Base-by-base conservation (phyloP, 2,113 vertebrate species). In the Siphamia tubifer region DNA sequence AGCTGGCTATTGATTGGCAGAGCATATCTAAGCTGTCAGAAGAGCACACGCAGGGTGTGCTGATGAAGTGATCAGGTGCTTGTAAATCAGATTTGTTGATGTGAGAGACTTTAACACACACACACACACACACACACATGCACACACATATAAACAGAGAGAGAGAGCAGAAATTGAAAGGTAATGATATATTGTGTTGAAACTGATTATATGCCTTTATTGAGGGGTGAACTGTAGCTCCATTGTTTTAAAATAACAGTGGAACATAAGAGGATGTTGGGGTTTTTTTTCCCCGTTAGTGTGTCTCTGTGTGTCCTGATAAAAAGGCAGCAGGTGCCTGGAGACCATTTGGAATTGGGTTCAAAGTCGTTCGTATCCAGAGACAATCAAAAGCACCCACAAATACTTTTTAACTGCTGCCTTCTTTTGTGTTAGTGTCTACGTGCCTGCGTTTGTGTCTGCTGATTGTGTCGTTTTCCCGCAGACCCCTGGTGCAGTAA, bases 401-500 rank as follows among this genome's bases (percentile, higher is more conserved):
- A 58, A 31, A 30, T 19, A 65, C 27, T 62, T 43, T n/a, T 58
- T 51, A 52, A 55, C 53, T 43, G 28, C 34, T 48, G n/a, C 23
- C 7, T 19, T 30, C 11, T 38, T 31, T 28, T 47, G 60, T 47
- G 74, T 75, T 49, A 23, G 43, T 68, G 38, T 62, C 19, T 35
- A 42, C 24, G 53, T 51, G 39, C 31, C 38, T 40, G 20, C 24
- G 47, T 8, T 16, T 38, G 25, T 24, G 28, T 43, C 30, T 34
- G 4, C 15, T 38, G 48, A 66, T 25, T 57, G 32, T 66, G 57
- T 30, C 19, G 16, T 69, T 66, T 58, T 44, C 34, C 65, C 53
- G 39, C 61, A 65, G 56, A 58, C 64, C 64, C 53, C 7, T n/a
- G 1, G 27, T 25, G 42, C 73, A 66, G 60, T 90, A 83, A 91